phyloP scores from a whole-genome alignment of 2,888 invertebrate genomes.

The Anoncus sp. region DNA sequence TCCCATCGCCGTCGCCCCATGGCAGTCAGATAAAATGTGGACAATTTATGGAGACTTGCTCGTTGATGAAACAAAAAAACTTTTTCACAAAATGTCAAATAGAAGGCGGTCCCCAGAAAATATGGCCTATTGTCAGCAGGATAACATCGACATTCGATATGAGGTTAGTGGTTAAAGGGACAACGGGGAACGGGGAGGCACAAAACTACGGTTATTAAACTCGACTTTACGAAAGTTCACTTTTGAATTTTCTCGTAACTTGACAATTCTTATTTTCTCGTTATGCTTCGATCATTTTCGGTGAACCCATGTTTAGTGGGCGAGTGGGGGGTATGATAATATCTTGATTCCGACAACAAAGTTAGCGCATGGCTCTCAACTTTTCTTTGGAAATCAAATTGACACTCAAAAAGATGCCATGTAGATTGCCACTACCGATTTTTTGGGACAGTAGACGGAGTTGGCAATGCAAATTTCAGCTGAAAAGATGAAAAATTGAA shows the following conservation, averaged over 20 bases:
- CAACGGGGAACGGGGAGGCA: no score
- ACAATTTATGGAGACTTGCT: not conserved
- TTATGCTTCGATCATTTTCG: not conserved
- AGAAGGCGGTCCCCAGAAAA: not conserved
- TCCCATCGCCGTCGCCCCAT: not conserved
- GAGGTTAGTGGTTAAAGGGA: not conserved
- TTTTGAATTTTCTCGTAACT: not conserved
- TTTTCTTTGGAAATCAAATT: no score
- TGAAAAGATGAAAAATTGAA: no score
- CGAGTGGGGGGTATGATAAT: no score
- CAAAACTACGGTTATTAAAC: conserved; percentile 14
- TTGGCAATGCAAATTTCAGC: no score
- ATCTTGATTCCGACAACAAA: not conserved
- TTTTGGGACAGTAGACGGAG: no score
- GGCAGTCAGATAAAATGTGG: not conserved
- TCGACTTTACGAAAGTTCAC: not conserved
- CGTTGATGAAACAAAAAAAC: not conserved
- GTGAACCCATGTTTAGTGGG: not conserved
- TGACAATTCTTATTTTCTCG: not conserved
- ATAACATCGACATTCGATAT: not conserved
- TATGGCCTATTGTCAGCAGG: not conserved
- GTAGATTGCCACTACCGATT: no score
- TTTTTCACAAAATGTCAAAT: not conserved
- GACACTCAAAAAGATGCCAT: no score
- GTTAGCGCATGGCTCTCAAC: no score